These are phyloP conservation scores for Syngnathoides biaculeatus DNA, from an alignment of 2,113 vertebrate genomes.

Conservation along the genomic window DNA sequence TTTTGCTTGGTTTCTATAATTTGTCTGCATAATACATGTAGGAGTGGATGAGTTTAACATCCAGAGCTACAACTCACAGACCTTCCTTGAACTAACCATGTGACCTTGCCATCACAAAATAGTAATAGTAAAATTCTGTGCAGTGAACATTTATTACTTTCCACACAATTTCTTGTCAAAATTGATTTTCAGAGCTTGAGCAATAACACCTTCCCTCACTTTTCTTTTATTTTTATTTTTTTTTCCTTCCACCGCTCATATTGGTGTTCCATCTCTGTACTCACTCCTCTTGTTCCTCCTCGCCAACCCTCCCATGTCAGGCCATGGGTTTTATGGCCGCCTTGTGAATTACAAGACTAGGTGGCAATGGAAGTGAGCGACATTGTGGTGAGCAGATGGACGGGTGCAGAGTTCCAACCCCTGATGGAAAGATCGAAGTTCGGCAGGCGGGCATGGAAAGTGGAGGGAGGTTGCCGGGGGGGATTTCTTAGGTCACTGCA, in stretches of 20 bases:
- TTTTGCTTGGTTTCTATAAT: too few species aligned
- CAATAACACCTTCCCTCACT: background rate
- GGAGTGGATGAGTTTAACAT: background rate
- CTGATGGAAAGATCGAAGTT: slow-evolving; percentile 43
- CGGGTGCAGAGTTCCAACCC: slow-evolving; percentile 27
- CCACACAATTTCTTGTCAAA: background rate
- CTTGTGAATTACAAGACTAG: slow-evolving; percentile 36
- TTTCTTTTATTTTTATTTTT: too few species aligned
- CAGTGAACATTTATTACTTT: slow-evolving; percentile 8
- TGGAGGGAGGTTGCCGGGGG: background rate
- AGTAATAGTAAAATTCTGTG: background rate
- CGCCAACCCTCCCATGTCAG: slow-evolving; percentile 6
- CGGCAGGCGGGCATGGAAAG: background rate
- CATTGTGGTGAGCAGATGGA: background rate
- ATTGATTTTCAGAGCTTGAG: background rate
- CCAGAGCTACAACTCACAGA: background rate
- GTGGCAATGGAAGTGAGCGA: background rate
- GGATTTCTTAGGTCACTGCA: background rate
- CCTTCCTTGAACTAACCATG: background rate
- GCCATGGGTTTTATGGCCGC: slow-evolving; percentile 44
- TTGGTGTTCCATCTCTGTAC: background rate
- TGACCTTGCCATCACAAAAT: background rate
- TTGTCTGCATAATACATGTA: background rate
- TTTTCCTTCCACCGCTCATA: background rate
- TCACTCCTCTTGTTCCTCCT: background rate